Evolutionary conservation across 1,140 invertebrate genomes (phyloP), one percentile per base, ranked within the genome.

Genomic region (Drosophila ficusphila): DNA sequence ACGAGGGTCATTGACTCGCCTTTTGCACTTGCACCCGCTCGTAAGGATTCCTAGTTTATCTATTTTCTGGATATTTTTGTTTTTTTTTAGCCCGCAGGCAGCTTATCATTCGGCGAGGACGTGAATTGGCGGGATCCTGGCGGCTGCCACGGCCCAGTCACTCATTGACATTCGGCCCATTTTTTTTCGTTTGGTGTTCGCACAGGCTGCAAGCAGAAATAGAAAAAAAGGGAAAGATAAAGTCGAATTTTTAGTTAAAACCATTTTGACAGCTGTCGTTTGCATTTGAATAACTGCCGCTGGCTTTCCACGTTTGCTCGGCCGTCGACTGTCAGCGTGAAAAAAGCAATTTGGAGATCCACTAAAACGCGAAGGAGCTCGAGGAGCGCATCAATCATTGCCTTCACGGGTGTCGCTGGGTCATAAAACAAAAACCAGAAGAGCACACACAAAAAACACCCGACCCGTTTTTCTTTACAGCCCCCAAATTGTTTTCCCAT

Each of bases 241-340:
- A 57, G 68, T 79, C 41, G 60, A 75, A 58, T 88, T 81, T 73
- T 81, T 81, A 67, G 64, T 51, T 65, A 77, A 82, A 82, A 64
- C 82, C 82, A 65, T 86, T 86, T 86, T 77, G 82, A 88, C 82
- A 86, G 82, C 77, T 86, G 82, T 86, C 82, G 82, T 82, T 88
- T 88, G 82, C 82, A 86, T 86, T 88, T 86, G 82, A 86, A 86
- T 86, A 86, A 86, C 81, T 86, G 81, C 58, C 68, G 62, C 72
- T 58, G 54, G 62, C 81, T 46, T 53, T 61, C 34, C 61, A 39
- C 53, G 25, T 33, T 33, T 52, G 19, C 11, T 23, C 31, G 12
- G 34, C 78, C 72, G 61, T 76, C 75, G 71, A 58, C 79, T 85
- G 79, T 73, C 79, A 86, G 72, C 76, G 76, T 72, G 81, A 86